phyloP scores from a whole-genome alignment of 1,140 invertebrate species.

The Planococcus citri region DNA sequence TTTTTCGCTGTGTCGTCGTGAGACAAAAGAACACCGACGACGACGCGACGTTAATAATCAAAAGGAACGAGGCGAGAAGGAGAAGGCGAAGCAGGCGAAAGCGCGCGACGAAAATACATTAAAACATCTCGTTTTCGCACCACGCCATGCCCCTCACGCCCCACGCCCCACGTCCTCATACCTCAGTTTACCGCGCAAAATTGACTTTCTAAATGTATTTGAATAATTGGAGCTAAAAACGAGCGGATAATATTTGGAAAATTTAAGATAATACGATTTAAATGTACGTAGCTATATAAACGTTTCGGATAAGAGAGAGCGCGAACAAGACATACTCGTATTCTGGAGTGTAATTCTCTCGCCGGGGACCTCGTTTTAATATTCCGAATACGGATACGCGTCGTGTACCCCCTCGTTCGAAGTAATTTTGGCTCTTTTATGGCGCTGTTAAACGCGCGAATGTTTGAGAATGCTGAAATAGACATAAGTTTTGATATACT shows the following conservation, averaged over 20 bases:
- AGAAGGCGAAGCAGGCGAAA: too few relatives aligned
- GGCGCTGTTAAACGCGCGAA: background rate
- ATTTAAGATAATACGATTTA: slow-evolving; percentile 1
- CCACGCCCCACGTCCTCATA: too few relatives aligned
- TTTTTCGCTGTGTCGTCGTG: too few relatives aligned
- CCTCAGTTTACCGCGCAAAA: background rate
- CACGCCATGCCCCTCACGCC: too few relatives aligned
- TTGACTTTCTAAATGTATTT: background rate
- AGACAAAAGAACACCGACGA: too few relatives aligned
- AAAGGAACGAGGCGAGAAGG: too few relatives aligned
- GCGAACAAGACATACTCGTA: background rate
- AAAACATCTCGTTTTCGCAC: too few relatives aligned
- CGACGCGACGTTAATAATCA: too few relatives aligned
- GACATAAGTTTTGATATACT: background rate
- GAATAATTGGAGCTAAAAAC: background rate
- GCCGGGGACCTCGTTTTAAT: background rate
- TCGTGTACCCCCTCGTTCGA: too few relatives aligned
- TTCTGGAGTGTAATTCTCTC: background rate
- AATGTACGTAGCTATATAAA: background rate
- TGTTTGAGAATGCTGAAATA: slow-evolving; percentile 7
- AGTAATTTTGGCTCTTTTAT: too few relatives aligned
- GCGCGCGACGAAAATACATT: too few relatives aligned
- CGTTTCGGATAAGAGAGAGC: background rate
- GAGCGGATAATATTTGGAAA: background rate
- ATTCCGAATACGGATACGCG: background rate